Base-by-base conservation (phyloP, 1,140 invertebrate genomes). In the Drosophila ambigua region DNA sequence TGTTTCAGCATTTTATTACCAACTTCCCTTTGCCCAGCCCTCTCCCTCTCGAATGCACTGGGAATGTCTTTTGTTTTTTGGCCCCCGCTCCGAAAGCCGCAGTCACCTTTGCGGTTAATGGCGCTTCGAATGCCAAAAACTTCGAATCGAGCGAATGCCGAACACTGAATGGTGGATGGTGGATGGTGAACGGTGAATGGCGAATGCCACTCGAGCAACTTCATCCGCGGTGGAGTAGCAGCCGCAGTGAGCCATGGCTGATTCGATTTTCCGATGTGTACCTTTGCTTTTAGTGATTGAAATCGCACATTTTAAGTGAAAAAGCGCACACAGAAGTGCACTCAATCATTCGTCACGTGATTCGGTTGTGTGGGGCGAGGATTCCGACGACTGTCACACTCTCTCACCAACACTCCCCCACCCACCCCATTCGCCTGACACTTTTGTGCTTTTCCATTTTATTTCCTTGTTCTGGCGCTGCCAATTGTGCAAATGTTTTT, bases 261-360 rank as follows among this genome's bases (percentile, higher is more conserved):
- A 71, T 71, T 71, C 67, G 67, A 71, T 71, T 71, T 71, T 69
- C 52, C 67, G 52, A 71, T 71, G 83, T 87, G 83, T 82, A 87
- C 78, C 82, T 87, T 85, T 87, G 78, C 83, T 87, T 88, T 88
- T 88, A 88, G 83, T 88, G 83, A 87, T 87, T 87, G 82, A 87
- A 87, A 87, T 87, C 82, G 82, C 82, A 81, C 82, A 87, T 87
- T 87, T 88, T 82, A 87, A 87, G 82, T 87, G 83, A 87, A 85
- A 87, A 88, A 87, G 83, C 74, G 78, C 79, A 87, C 83, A 82
- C 69, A 85, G 74, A 78, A 87, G 75, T 87, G 82, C 82, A 87
- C 82, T 87, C 82, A 87, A 87, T 87, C 82, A 87, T 87, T 87
- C 78, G 81, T 85, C 81, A 85, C 81, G 82, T 85, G 78, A 77